Base-by-base conservation (phyloP, 2,797 vertebrate genomes). In the Pyrocephalus nanus region DNA sequence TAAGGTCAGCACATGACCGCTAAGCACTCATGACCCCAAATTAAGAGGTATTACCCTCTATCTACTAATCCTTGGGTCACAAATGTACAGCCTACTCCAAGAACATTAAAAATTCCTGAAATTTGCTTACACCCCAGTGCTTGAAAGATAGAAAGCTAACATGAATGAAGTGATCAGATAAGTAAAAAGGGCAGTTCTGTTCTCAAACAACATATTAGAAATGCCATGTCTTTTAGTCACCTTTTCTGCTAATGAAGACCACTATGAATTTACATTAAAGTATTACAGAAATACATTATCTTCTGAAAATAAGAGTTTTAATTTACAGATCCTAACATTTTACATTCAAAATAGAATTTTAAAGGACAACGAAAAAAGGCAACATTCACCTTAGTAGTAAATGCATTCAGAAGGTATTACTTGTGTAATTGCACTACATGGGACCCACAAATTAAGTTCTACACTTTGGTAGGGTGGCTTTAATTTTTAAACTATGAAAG, bases 81-180 rank as follows among this genome's bases (percentile, higher is more conserved):
- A 93, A 95, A 97, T 75, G 83, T 96, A 97, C 88, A 81, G 86
- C 94, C 90, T 91, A 40, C 86, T 88, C 80, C 78, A 47, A 85
- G 78, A 97, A 96, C 79, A 96, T 90, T 55, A 93, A 94, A 93
- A 96, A 96, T 97, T 97, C 96, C 80, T 96, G 80, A 97, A 96
- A 97, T 91, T 91, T 27, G 85, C 96, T 97, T 96, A 97, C 58
- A 97, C 93, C 81, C 75, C 70, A 93, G 77, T 96, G 96, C 83
- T 76, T 96, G 58, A 92, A 96, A 96, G 91, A 91, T 57, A 65
- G 90, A 97, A 96, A 93, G 61, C 65, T 83, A 96, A 84, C 69
- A 91, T 65, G 84, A 65, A 92, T 93, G 80, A 85, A 96, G 45
- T 20, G 80, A 95, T 96, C 78, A 93, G 94, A 67, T 65, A 95